These are phyloP conservation scores for Corydoras maculifer DNA, from an alignment of 2,113 vertebrate species.

Conservation along the genomic window DNA sequence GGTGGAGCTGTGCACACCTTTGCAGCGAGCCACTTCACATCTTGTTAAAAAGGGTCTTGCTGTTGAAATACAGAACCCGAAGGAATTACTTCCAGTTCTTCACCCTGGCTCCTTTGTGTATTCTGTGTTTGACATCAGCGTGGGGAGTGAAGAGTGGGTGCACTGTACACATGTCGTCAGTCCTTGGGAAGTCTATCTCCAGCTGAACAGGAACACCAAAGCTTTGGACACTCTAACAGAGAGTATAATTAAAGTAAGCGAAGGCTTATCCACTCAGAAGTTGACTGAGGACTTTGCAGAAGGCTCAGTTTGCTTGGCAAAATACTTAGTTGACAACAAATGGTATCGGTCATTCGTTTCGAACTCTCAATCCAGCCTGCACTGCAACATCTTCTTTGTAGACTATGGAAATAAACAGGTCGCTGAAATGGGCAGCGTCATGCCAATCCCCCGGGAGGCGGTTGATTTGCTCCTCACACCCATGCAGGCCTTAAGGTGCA, in stretches of 20 bases:
- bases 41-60: constrained; percentile 54
- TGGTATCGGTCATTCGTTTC: constrained; percentile 73
- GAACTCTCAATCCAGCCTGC: constrained; percentile 57
- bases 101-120: constrained; percentile 73
- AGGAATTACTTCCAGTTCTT: constrained; percentile 47
- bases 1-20: constrained; percentile 70
- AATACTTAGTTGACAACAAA: constrained; percentile 71
- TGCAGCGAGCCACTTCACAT: constrained; percentile 52
- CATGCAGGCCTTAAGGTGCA: constrained; percentile 82
- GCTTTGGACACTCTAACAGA: constrained; percentile 62
- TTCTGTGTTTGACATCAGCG: constrained; percentile 70
- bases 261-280: constrained; percentile 36
- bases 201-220: constrained; percentile 73
- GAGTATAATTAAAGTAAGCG: constrained; percentile 50
- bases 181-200: constrained; percentile 78
- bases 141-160: constrained; percentile 72
- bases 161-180: constrained; percentile 71
- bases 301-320: constrained; percentile 69
- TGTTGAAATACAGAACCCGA: constrained; percentile 30
- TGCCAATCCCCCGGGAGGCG: constrained; percentile 68
- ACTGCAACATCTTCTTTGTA: constrained; percentile 74
- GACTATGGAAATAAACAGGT: constrained; percentile 82
- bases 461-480: constrained; percentile 74
- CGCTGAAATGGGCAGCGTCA: constrained; percentile 64
- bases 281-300: background rate